Base-by-base conservation (phyloP, 2,113 vertebrate genomes). In the Coreoperca whiteheadi region DNA sequence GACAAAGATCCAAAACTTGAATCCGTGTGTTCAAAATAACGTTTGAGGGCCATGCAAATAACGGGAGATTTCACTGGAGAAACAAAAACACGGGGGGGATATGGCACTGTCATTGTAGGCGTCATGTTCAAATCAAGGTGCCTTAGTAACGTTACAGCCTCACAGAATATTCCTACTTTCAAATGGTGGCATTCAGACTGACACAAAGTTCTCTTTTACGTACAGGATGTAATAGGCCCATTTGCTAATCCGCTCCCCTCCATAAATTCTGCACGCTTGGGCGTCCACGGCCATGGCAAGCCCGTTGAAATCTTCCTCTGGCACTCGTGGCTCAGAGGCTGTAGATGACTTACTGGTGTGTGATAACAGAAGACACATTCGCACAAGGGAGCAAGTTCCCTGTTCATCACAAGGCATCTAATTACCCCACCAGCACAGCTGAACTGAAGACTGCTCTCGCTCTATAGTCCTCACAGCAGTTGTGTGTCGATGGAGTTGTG, bases 351-450 rank as follows among this genome's bases (percentile, higher is more conserved):
- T 68, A 59, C 72, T 81, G 73, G 63, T 60, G 75, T n/a, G 54
- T 82, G 57, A 60, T 64, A 43, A 54, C 56, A 73, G 64, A 74
- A 76, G 81, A 79, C 71, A 34, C 59, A 37, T 59, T 51, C 34
- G 59, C 77, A 83, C 86, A 20, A 14, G 79, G 86, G 79, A 77
- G 37, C 23, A 20, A 64, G 50, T 77, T 63, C 67, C 23, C 54
- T 63, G 77, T 84, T 88, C 66, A 64, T 79, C 56, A 65, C 73
- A 79, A 73, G 82, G 66, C 68, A 34, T 74, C 70, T 89, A 83
- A 89, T 90, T 90, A 88, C 30, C 54, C 56, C 61, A 11, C 66
- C 50, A n/a, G 28, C 46, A 18, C 41, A 28, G 57, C 8, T 21
- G 41, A 72, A 50, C 59, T 59, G 51, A 76, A 23, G 68, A 43